Evolutionary conservation across 2,888 invertebrate genomes (phyloP), one percentile per base, ranked within the genome.

Genomic region (Eustalomyia histrio): DNA sequence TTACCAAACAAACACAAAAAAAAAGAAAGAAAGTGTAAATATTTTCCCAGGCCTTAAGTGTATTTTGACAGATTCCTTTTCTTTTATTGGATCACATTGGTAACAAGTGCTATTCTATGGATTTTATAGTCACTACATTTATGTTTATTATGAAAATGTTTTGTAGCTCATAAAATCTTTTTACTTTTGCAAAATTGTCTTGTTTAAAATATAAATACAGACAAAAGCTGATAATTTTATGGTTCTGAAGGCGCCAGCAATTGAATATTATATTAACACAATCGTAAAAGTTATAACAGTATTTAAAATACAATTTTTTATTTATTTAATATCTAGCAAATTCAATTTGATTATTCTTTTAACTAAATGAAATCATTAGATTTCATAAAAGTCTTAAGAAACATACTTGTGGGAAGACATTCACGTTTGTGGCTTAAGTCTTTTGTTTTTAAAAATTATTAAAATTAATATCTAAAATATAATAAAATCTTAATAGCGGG

Each of bases 11-110:
- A 43, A 12, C 61, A 9, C 9, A 58, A 52, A 29, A 57, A n/a
- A n/a, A n/a, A n/a, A 52, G 67, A 79, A 50, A 60, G 53, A 60
- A 74, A 82, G 86, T 87, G 85, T 87, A 87, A 87, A 87, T 87
- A 87, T 87, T 87, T 87, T 87, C 86, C 86, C 86, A 87, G 86
- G 86, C 87, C 85, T 88, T 74, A 71, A 81, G 79, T 76, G 58
- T 83, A 83, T 84, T 84, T 88, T 88, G 88, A 88, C 88, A 88
- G 85, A 84, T 87, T 68, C 16, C 18, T 35, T 64, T 69, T 60
- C 24, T 69, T 87, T 88, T 88, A 87, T 88, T 88, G 85, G 86
- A 87, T 86, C 88, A 86, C 82, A 17, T 55, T 50, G 63, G 47
- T 1, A 33, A 67, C 69, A 78, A 78, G 78, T 14, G 1, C 35